Evolutionary conservation across 1,140 invertebrate genomes (phyloP).

Genomic region (Zaprionus taronus): DNA sequence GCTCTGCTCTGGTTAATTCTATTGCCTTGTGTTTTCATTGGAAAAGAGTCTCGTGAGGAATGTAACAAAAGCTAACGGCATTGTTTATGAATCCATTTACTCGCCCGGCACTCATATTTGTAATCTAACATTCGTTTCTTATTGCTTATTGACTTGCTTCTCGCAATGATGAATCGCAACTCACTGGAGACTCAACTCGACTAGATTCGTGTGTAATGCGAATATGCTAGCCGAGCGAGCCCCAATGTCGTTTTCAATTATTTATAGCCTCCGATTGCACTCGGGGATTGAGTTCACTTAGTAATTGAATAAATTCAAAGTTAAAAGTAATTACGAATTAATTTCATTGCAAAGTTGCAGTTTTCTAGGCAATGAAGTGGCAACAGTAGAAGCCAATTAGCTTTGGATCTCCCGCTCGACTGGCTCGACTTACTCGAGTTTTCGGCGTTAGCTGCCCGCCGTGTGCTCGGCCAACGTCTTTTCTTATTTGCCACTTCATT

Average conservation of each 20-base stretch:
- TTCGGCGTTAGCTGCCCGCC: conserved; percentile 12
- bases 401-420: conserved; percentile 2
- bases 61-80: conserved; percentile 52
- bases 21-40: conserved; percentile 29
- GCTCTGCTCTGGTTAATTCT: conserved; percentile 46
- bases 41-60: conserved; percentile 49
- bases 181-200: conserved; percentile 12
- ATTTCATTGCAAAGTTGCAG: conserved; percentile 6
- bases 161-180: conserved; percentile 16
- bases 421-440: conserved; percentile 9
- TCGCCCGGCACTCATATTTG: conserved; percentile 5
- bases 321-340: not conserved
- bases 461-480: not conserved
- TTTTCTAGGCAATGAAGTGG: not conserved
- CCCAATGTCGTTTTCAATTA: not conserved
- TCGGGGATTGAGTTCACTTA: not conserved
- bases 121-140: conserved; percentile 20
- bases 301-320: conserved; percentile 2
- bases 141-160: conserved; percentile 25
- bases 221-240: not conserved
- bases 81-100: conserved; percentile 52
- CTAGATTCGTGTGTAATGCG: not conserved
- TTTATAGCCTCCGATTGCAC: not conserved
- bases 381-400: conserved; percentile 16
- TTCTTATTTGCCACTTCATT: conserved; percentile 34